Evolutionary conservation across 2,888 invertebrate genomes (phyloP).

Genomic region (Euzophera pinguis): DNA sequence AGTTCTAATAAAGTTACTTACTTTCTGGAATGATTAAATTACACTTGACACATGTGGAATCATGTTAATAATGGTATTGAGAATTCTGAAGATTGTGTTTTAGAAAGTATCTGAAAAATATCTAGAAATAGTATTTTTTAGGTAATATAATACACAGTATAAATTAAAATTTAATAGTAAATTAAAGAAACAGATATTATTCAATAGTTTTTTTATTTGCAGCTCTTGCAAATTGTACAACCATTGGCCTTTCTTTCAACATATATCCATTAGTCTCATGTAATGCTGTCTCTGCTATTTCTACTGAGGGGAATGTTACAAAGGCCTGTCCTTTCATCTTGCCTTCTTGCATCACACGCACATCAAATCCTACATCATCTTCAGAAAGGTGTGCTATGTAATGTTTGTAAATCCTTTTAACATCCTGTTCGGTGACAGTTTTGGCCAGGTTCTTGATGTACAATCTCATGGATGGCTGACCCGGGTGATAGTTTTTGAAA

Average conservation of each 20-base stretch:
- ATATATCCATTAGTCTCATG: constrained; percentile 93
- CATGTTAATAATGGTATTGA: no score
- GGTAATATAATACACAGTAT: no score
- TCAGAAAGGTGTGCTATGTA: constrained; percentile 72
- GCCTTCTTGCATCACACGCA: constrained; percentile 95
- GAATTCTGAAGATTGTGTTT: no score
- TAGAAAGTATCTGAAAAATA: no score
- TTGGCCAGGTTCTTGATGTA: constrained; percentile 96
- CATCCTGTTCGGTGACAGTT: constrained; percentile 85
- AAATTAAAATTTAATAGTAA: no score
- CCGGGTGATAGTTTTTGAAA: constrained; percentile 92
- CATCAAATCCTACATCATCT: constrained; percentile 78
- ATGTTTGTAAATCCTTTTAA: constrained; percentile 86
- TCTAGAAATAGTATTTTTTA: no score
- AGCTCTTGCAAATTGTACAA: constrained; percentile 88
- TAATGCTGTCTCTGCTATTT: constrained; percentile 86
- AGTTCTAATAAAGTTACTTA: no score
- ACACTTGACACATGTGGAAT: no score
- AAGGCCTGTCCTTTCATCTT: constrained; percentile 98
- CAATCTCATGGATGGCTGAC: constrained; percentile 89
- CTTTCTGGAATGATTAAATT: no score
- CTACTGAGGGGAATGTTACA: constrained; percentile 87
- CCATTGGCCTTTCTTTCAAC: constrained; percentile 92
- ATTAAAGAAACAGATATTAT: constrained; percentile 22
- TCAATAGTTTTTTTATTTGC: constrained; percentile 66